Conservation (phyloP, 2,888 invertebrate genomes). For the Pogonocherus hispidulus region DNA sequence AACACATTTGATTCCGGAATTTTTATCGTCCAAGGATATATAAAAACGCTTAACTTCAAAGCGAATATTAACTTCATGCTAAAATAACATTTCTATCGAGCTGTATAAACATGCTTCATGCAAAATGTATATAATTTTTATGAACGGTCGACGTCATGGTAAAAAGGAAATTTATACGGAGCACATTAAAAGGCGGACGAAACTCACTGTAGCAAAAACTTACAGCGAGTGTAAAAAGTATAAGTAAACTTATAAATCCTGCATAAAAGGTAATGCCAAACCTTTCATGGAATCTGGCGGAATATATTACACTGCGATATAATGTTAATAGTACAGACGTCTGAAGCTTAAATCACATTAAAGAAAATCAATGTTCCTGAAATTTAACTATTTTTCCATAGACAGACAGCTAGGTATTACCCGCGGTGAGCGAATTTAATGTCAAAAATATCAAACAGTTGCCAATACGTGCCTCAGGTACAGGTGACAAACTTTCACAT, state of each 20-base stretch:
- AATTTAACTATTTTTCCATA: too few species aligned
- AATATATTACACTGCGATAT: neutral
- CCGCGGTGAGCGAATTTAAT: too few species aligned
- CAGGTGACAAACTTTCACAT: too few species aligned
- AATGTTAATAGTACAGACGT: neutral
- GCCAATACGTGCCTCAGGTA: too few species aligned
- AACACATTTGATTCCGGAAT: constrained; percentile 29
- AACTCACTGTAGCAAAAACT: neutral
- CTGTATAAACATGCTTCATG: constrained; percentile 8
- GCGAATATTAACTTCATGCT: constrained; percentile 15
- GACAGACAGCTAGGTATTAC: too few species aligned
- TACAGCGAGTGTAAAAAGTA: neutral
- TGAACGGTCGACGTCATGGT: neutral
- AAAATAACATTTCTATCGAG: constrained; percentile 25
- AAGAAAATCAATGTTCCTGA: too few species aligned
- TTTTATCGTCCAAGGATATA: constrained; percentile 18
- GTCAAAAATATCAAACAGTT: too few species aligned
- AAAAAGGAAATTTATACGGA: constrained; percentile 2
- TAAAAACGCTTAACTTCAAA: constrained; percentile 28
- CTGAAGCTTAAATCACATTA: too few species aligned
- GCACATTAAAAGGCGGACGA: constrained; percentile 3
- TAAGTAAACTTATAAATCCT: neutral
- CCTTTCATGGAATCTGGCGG: neutral
- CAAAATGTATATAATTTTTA: constrained; percentile 19
- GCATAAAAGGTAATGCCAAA: neutral